phyloP scores from a whole-genome alignment of 2,888 invertebrate species.

The Pinctada fucata region DNA sequence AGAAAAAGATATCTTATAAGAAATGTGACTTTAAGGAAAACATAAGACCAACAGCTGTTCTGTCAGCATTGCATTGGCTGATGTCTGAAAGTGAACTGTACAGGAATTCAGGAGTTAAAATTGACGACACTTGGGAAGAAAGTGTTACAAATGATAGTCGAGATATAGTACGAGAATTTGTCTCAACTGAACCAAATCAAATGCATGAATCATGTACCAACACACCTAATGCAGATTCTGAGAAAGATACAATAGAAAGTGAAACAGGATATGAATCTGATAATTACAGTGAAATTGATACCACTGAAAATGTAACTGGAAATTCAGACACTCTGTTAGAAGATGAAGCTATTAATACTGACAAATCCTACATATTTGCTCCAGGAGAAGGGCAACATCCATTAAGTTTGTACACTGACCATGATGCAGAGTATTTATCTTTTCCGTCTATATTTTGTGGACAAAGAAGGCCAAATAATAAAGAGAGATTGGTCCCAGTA shows the following conservation, averaged over 20 bases:
- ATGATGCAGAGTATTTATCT: too few relatives aligned
- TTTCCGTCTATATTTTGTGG: too few relatives aligned
- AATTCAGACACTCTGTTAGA: slow-evolving; percentile 17
- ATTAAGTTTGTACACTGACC: too few relatives aligned
- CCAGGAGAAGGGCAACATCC: too few relatives aligned
- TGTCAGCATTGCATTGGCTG: slow-evolving; percentile 8
- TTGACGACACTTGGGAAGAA: neutral
- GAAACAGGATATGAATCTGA: neutral
- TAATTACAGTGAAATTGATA: too few relatives aligned
- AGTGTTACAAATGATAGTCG: neutral
- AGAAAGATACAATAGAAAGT: too few relatives aligned
- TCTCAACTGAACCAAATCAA: neutral
- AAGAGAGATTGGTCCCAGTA: slow-evolving; percentile 4
- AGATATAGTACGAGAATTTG: neutral
- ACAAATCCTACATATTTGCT: neutral
- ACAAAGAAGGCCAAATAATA: neutral
- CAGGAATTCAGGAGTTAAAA: neutral
- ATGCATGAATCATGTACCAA: neutral
- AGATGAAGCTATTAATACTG: neutral
- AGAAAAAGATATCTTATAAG: neutral
- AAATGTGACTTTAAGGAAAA: too few relatives aligned
- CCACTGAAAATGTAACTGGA: too few relatives aligned
- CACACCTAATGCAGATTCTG: too few relatives aligned
- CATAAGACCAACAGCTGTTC: slow-evolving; percentile 6
- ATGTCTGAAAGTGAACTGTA: neutral